Evolutionary conservation across 2,888 invertebrate species (phyloP), one percentile per base, ranked within the genome.

Genomic region (Deroplatys truncata): DNA sequence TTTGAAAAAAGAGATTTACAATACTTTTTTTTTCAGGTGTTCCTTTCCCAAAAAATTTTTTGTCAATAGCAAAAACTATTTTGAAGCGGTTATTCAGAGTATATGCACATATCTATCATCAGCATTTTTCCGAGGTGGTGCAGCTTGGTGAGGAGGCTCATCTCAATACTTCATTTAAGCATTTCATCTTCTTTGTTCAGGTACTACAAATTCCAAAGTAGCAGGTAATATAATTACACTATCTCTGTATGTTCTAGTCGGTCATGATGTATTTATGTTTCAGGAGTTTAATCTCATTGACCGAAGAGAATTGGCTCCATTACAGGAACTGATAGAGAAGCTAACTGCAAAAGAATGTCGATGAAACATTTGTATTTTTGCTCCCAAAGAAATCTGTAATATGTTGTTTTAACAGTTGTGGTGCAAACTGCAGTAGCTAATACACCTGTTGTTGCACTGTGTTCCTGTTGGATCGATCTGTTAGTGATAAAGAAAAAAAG

Each of bases 51-150:
- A 98, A 98, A 94, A 99, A 99, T 94, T 99, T 99, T 94, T 96
- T 98, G 91, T 96, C 97, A 91, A 98, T 98, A 94, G 99, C 99
- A 90, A 99, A 99, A 95, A 99, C 99, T 91, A 99, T 99, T 93
- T 94, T 99, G 92, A 99, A 99, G 94, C 96, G 99, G 91, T 95
- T 99, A 93, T 99, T 99, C 94, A 96, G 99, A 93, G 99, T 99
- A 90, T 99, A 99, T 94, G 99, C 99, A 88, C 99, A 99, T 94
- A 99, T 99, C 93, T 99, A 99, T 94, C 99, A 99, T 94, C 99
- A 99, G 93, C 99, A 99, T 95, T 99, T 99, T 94, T 97, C 98
- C 89, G 98, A 99, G 95, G 99, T 99, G 91, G 98, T 99, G 89
- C 98, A 98, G 94, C 95, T 99, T 90, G 98, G 98, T 89, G 99